Conservation (phyloP, 2,113 vertebrate species). For the Donacobius atricapilla region DNA sequence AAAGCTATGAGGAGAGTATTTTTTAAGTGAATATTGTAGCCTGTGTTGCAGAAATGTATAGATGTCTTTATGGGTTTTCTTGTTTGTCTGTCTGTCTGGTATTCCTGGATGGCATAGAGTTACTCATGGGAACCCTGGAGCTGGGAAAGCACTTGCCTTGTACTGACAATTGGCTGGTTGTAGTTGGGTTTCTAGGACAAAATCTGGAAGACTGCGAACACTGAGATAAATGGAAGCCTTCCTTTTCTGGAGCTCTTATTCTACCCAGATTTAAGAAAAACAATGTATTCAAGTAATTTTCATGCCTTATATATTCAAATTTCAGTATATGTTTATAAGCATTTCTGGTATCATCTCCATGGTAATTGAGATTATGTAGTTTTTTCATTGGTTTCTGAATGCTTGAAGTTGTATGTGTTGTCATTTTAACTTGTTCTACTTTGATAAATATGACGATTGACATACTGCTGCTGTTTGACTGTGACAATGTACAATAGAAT, state of each 20-base stretch:
- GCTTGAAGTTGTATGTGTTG: background rate
- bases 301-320: background rate
- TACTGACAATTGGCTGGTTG: background rate
- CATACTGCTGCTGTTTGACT: conserved; percentile 6
- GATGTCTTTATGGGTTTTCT: background rate
- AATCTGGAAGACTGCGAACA: background rate
- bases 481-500: background rate
- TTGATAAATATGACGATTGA: conserved; percentile 35
- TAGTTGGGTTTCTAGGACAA: background rate
- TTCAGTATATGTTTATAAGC: background rate
- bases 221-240: background rate
- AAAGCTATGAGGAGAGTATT: background rate
- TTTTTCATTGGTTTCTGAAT: background rate
- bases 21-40: background rate
- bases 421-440: conserved; percentile 21
- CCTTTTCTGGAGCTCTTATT: background rate
- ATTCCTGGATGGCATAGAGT: background rate
- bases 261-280: background rate
- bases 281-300: background rate
- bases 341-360: background rate
- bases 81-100: background rate
- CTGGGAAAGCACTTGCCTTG: background rate
- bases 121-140: background rate
- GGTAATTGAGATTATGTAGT: background rate
- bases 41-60: background rate